Evolutionary conservation across 2,888 invertebrate species (phyloP).

Genomic region (Caenorhabditis zanzibari): DNA sequence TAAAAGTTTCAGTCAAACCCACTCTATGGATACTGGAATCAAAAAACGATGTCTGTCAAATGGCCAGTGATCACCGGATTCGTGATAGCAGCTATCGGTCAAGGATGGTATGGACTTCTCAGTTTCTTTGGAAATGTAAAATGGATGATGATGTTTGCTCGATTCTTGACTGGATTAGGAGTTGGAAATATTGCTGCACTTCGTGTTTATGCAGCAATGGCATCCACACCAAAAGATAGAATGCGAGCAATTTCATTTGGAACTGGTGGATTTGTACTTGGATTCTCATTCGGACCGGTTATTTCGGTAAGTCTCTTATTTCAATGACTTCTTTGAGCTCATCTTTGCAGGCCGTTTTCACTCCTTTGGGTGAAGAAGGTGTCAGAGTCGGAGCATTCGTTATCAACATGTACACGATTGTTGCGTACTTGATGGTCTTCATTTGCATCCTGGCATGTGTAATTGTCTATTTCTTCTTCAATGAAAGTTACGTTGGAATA

Average conservation of each 20-base stretch:
- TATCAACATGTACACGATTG: slow-evolving; percentile 71
- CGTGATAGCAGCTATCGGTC: slow-evolving; percentile 63
- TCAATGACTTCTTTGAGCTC: background rate
- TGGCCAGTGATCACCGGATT: slow-evolving; percentile 69
- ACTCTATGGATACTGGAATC: slow-evolving; percentile 72
- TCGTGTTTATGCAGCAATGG: slow-evolving; percentile 70
- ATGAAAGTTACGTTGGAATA: slow-evolving; percentile 73
- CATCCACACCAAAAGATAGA: slow-evolving; percentile 69
- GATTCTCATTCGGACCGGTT: slow-evolving; percentile 59
- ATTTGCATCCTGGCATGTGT: slow-evolving; percentile 54
- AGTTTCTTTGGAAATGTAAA: slow-evolving; percentile 39
- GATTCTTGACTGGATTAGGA: slow-evolving; percentile 70
- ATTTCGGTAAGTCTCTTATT: slow-evolving; percentile 32
- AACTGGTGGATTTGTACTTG: slow-evolving; percentile 67
- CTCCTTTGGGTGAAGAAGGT: slow-evolving; percentile 67
- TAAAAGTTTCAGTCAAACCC: slow-evolving; percentile 67
- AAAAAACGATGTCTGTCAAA: slow-evolving; percentile 67
- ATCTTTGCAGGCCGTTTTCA: slow-evolving; percentile 47
- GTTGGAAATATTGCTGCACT: slow-evolving; percentile 70
- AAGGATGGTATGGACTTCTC: slow-evolving; percentile 50
- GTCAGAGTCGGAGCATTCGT: slow-evolving; percentile 43
- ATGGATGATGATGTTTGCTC: slow-evolving; percentile 70
- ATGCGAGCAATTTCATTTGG: slow-evolving; percentile 71
- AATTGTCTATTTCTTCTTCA: slow-evolving; percentile 68
- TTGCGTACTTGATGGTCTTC: slow-evolving; percentile 69